Conservation (phyloP, 37 sponge, comb jelly and placozoan genomes). For the Hormiphora californensis region DNA sequence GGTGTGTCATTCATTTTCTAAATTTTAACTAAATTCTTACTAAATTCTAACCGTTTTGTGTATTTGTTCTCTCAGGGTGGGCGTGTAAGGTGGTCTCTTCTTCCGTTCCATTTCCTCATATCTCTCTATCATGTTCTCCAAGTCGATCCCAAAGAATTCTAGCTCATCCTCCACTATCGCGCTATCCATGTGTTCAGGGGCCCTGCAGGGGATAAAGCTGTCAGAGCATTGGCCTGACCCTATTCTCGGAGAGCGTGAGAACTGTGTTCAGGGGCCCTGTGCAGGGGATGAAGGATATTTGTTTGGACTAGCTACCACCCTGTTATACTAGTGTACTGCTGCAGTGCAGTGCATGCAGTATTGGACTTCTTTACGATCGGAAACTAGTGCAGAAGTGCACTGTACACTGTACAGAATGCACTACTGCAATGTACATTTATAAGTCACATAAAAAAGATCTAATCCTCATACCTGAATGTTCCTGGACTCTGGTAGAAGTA, state of each 20-base stretch:
- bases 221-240: too few species aligned
- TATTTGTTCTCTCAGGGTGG: neutral
- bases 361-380: too few species aligned
- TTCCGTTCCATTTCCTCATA: neutral
- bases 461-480: conserved; percentile 11
- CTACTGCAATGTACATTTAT: neutral
- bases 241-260: too few species aligned
- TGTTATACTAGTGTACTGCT: too few species aligned
- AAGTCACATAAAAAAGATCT: neutral
- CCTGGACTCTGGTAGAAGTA: conserved; percentile 37
- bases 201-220: too few species aligned
- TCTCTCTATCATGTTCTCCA: neutral
- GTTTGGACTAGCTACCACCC: neutral
- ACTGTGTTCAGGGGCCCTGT: too few species aligned
- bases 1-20: too few species aligned
- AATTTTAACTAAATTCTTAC: too few species aligned
- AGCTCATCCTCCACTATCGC: neutral
- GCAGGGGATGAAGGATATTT: too few species aligned
- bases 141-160: neutral
- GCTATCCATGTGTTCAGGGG: neutral
- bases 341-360: too few species aligned
- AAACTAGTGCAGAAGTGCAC: too few species aligned
- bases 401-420: too few species aligned
- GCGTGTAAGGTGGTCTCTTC: neutral
- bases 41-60: neutral